These are phyloP conservation scores for Pollenia amentaria DNA, from an alignment of 2,888 invertebrate genomes.

Conservation along the genomic window DNA sequence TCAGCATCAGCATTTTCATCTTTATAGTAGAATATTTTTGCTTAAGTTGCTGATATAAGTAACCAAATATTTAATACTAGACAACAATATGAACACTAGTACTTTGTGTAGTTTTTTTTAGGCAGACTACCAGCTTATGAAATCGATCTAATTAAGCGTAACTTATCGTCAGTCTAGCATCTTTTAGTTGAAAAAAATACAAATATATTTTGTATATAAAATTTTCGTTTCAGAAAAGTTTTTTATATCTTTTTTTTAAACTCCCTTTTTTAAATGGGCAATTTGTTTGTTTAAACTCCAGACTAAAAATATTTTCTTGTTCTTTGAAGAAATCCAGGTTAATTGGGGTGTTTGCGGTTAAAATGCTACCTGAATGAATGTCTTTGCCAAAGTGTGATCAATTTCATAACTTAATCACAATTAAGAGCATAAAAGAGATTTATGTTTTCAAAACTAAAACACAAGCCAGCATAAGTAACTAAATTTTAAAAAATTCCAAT, in stretches of 20 bases:
- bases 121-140: conserved; percentile 34
- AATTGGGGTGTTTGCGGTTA: conserved; percentile 66
- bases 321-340: conserved; percentile 28
- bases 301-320: conserved; percentile 13
- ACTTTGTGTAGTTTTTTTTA: neutral
- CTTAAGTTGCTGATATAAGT: conserved; percentile 2
- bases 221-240: neutral
- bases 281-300: conserved; percentile 31
- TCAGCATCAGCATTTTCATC: conserved; percentile 24
- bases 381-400: conserved; percentile 53
- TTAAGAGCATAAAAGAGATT: conserved; percentile 48
- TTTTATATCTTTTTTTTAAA: no score
- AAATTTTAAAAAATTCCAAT: neutral
- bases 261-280: conserved; percentile 9
- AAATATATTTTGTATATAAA: conserved; percentile 5
- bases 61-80: conserved; percentile 29
- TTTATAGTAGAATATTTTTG: neutral
- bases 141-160: conserved; percentile 78
- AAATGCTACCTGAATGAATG: conserved; percentile 62
- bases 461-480: neutral
- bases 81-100: neutral
- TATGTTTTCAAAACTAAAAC: conserved; percentile 31
- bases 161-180: conserved; percentile 74
- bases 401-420: conserved; percentile 66
- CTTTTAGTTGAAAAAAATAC: conserved; percentile 61